phyloP scores from a whole-genome alignment of 2,113 vertebrate genomes.

The Notiomystis cincta region DNA sequence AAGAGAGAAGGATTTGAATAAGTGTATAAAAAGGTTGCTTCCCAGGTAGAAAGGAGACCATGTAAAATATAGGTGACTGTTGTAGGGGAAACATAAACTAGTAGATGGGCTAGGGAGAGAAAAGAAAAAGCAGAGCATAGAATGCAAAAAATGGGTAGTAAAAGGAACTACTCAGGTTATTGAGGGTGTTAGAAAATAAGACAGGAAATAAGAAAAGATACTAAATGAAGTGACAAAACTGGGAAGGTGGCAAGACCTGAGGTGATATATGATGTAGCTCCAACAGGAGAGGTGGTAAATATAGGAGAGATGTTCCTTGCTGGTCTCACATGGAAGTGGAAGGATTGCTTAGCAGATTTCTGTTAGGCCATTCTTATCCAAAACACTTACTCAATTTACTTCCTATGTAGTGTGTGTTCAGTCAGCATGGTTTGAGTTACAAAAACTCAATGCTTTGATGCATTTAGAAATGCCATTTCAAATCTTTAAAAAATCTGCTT shows the following conservation, averaged over 20 bases:
- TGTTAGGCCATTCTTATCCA: not conserved
- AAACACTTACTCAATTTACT: not conserved
- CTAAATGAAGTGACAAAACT: not conserved
- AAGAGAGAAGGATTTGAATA: not conserved
- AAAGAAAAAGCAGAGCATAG: not conserved
- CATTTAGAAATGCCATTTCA: constrained; percentile 19
- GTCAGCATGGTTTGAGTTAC: not conserved
- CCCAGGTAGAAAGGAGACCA: not conserved
- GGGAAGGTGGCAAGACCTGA: not conserved
- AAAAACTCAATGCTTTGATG: not conserved
- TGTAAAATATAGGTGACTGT: not conserved
- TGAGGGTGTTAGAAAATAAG: not conserved
- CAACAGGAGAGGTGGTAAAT: not conserved
- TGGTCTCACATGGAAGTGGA: not conserved
- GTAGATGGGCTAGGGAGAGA: not conserved
- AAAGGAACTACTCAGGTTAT: not conserved
- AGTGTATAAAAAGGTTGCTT: not conserved
- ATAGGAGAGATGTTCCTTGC: not conserved
- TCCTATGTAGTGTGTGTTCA: not conserved
- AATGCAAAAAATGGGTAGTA: not conserved
- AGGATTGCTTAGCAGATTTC: not conserved
- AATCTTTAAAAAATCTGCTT: not conserved
- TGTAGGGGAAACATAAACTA: not conserved
- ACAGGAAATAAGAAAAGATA: not conserved
- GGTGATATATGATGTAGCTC: not conserved